Evolutionary conservation across 2,113 vertebrate genomes (phyloP).

Genomic region (Motacilla alba): DNA sequence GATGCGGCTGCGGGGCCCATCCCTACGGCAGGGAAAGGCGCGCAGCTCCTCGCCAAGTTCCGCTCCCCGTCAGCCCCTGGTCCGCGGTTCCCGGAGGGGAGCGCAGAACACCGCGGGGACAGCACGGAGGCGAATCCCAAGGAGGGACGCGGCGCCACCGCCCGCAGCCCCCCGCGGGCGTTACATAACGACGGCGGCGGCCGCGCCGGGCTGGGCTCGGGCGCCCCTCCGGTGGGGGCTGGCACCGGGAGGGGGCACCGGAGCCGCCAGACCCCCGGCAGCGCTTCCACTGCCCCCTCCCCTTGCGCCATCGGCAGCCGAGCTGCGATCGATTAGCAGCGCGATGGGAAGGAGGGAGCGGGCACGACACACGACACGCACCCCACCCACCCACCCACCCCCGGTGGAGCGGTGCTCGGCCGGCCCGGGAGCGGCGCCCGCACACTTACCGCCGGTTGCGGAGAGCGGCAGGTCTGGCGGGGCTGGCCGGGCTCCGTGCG

Average conservation of each 20-base stretch:
- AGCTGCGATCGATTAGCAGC: neutral
- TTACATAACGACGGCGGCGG: neutral
- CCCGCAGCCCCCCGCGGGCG: neutral
- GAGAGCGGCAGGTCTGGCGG: neutral
- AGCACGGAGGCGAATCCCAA: neutral
- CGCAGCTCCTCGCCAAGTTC: neutral
- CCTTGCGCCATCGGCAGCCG: neutral
- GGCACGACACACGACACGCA: neutral
- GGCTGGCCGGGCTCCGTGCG: neutral
- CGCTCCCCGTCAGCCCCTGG: no score
- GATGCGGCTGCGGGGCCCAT: neutral
- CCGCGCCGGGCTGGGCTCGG: neutral
- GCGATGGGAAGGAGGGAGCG: no score
- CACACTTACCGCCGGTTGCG: neutral
- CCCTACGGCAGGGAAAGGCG: accelerated
- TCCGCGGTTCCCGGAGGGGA: no score
- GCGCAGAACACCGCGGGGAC: no score
- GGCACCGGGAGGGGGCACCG: neutral
- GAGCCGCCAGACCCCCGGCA: neutral
- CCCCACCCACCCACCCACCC: no score
- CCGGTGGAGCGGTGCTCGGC: neutral
- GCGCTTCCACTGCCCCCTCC: neutral
- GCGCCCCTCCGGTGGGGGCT: neutral
- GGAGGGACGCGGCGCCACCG: no score
- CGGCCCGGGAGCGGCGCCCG: neutral